These are phyloP conservation scores for Scalopus aquaticus DNA, from an alignment of 2,113 vertebrate genomes.

Conservation along the genomic window DNA sequence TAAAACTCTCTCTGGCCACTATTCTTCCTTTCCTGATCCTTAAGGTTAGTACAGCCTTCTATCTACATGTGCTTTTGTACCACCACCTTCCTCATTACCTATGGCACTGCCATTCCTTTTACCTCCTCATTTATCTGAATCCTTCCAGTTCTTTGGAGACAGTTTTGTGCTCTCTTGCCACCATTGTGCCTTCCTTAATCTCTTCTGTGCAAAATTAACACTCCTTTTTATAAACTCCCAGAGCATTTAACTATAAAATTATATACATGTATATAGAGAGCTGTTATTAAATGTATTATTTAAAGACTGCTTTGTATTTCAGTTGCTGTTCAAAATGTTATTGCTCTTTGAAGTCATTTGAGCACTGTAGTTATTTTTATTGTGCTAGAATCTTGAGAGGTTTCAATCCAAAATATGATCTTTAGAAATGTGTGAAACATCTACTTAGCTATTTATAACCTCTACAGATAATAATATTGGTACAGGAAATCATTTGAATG, in stretches of 20 bases:
- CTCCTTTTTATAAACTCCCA: not conserved
- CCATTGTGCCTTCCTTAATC: not conserved
- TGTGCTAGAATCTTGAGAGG: not conserved
- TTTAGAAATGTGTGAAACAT: not conserved
- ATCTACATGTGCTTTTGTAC: not conserved
- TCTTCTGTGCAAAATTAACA: not conserved
- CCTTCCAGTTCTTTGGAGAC: not conserved
- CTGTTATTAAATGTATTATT: not conserved
- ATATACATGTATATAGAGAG: not conserved
- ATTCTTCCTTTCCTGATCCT: not conserved
- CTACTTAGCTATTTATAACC: not conserved
- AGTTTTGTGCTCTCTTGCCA: not conserved
- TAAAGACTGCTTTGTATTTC: constrained; percentile 6
- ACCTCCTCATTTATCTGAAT: not conserved
- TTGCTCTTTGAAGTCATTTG: not conserved
- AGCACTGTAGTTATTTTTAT: not conserved
- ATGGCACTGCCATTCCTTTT: not conserved
- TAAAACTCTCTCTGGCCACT: not conserved
- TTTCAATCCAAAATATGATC: not conserved
- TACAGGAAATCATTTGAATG: not conserved
- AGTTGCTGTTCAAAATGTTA: not conserved
- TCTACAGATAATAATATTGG: not conserved
- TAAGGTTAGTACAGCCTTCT: not conserved
- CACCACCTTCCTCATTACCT: not conserved
- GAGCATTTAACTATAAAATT: not conserved